A percentile compares a stretch with the other conserved stretches of the same genome.
These are phyloP conservation scores for Eretmocerus hayati DNA, from an alignment of 2,888 invertebrate genomes.

Conservation along the genomic window DNA sequence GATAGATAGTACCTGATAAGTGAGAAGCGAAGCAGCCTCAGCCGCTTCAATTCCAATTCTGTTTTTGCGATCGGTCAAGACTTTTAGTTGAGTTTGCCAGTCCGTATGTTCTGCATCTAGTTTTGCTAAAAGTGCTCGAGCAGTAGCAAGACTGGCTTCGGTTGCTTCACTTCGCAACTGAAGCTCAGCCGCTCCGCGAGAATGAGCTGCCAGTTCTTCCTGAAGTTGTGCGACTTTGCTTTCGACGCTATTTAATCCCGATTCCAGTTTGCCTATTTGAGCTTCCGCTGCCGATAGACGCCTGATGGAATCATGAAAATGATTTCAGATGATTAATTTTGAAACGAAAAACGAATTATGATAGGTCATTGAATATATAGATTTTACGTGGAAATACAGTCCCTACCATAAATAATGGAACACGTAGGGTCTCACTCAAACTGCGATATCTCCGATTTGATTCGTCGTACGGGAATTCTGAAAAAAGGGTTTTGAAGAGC, in stretches of 20 bases:
- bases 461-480: too few species aligned
- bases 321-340: too few species aligned
- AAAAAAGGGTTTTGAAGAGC: too few species aligned
- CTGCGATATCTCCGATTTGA: too few species aligned
- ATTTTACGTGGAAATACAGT: too few species aligned
- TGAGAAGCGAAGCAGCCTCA: constrained; percentile 36
- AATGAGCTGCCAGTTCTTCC: constrained; percentile 72
- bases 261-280: constrained; percentile 70
- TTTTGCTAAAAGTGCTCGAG: constrained; percentile 75
- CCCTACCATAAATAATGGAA: too few species aligned
- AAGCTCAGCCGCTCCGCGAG: constrained; percentile 81
- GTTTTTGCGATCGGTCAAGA: constrained; percentile 32
- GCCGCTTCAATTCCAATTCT: constrained; percentile 39
- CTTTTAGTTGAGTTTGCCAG: constrained; percentile 60
- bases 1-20: constrained; percentile 35
- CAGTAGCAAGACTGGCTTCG: constrained; percentile 64
- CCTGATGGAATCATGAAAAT: too few species aligned
- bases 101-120: constrained; percentile 81
- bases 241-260: constrained; percentile 73
- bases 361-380: too few species aligned
- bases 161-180: constrained; percentile 62
- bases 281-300: constrained; percentile 59
- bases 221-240: constrained; percentile 72
- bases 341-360: too few species aligned
- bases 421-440: too few species aligned